Conservation (phyloP, 2,797 vertebrate genomes). For the Hipposideros larvatus region DNA sequence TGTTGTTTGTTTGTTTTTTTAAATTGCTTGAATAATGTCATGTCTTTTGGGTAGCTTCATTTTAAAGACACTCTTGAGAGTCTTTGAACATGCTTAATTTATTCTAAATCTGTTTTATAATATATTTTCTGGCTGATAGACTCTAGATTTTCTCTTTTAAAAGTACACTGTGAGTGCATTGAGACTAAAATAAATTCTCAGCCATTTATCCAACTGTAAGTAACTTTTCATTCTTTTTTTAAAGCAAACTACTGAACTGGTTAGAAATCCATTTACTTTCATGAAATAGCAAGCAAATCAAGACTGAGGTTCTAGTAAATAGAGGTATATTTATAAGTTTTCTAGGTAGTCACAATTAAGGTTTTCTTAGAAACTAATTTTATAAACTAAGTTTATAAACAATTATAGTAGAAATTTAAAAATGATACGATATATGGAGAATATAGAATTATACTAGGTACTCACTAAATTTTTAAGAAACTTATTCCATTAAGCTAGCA, state of each 20-base stretch:
- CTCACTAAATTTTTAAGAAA: background rate
- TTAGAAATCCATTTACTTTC: slow-evolving; percentile 27
- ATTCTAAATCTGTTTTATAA: slow-evolving; percentile 25
- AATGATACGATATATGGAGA: background rate
- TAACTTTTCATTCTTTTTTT: slow-evolving; percentile 15
- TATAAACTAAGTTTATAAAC: background rate
- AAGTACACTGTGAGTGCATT: slow-evolving; percentile 1
- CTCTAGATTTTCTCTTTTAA: slow-evolving; percentile 56
- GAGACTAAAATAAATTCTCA: slow-evolving; percentile 49
- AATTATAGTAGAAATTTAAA: slow-evolving; percentile 19
- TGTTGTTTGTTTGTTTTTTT: slow-evolving; percentile 3
- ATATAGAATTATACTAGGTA: slow-evolving; percentile 17
- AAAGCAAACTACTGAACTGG: slow-evolving; percentile 4
- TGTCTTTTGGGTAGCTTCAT: slow-evolving; percentile 59
- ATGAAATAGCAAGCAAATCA: slow-evolving; percentile 13
- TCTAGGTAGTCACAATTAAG: background rate
- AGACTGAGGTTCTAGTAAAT: background rate
- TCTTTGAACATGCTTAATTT: slow-evolving; percentile 52
- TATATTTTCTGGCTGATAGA: slow-evolving; percentile 44
- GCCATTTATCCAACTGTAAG: slow-evolving; percentile 28
- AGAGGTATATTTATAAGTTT: slow-evolving; percentile 7
- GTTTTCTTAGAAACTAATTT: background rate
- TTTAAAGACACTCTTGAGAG: slow-evolving; percentile 64
- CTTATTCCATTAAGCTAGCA: background rate
- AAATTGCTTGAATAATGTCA: slow-evolving; percentile 57